These are phyloP conservation scores for Athetis lepigone DNA, from an alignment of 2,888 invertebrate species.

Conservation along the genomic window DNA sequence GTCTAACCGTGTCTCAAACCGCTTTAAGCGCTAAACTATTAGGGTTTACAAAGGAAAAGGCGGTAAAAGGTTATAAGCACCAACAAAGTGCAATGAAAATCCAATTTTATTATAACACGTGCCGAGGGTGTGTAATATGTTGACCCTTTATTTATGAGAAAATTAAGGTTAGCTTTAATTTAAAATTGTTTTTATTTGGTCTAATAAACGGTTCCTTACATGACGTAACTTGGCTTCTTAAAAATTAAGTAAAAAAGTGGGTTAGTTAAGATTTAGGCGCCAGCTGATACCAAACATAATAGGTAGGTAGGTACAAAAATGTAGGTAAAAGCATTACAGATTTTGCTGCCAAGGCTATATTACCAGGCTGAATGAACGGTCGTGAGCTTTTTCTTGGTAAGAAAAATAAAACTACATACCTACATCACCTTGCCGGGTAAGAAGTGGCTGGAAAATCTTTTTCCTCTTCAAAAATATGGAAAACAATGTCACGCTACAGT, in stretches of 20 bases:
- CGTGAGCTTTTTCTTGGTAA: background rate
- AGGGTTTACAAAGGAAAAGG: slow-evolving; percentile 53
- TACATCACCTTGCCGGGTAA: background rate
- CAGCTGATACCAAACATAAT: background rate
- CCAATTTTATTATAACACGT: slow-evolving; percentile 52
- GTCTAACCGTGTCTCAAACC: slow-evolving; percentile 56
- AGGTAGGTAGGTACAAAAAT: background rate
- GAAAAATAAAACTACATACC: slow-evolving; percentile 18
- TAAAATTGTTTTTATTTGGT: slow-evolving; percentile 24
- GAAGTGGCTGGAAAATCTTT: background rate
- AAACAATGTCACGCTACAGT: slow-evolving; percentile 51
- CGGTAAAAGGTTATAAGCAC: slow-evolving; percentile 70
- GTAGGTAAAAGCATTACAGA: background rate
- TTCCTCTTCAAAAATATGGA: slow-evolving; percentile 30
- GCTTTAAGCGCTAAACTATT: slow-evolving; percentile 74
- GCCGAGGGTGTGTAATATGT: slow-evolving; percentile 47
- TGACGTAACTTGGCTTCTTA: slow-evolving; percentile 3
- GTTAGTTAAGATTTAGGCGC: too few relatives aligned
- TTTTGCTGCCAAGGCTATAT: background rate
- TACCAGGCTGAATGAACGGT: background rate
- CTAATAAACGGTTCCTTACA: background rate
- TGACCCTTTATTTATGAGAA: slow-evolving; percentile 24
- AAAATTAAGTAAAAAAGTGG: background rate
- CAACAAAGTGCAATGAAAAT: slow-evolving; percentile 61
- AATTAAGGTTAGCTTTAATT: slow-evolving; percentile 24